Base-by-base conservation (phyloP, 2,888 invertebrate species). In the Trissolcus japonicus region DNA sequence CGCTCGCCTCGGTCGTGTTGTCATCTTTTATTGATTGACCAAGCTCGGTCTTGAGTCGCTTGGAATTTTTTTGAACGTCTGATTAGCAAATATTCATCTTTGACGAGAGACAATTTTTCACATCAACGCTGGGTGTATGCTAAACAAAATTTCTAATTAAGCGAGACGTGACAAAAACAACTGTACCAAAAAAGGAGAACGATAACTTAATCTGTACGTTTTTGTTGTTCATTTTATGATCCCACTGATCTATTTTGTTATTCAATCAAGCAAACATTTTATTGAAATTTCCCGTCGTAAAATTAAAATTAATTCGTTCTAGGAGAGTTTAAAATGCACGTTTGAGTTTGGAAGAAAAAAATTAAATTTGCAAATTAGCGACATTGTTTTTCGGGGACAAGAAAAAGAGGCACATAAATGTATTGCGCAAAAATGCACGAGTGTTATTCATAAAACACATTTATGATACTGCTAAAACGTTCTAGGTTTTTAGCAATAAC, bases 11-110 rank as follows among this genome's bases (percentile, higher is more conserved):
- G 61, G 19, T 0, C 67, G 71, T 76, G 76, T 66, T 40, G 69
- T 72, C 62, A 67, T 72, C 67, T 71, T 66, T 72, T 67, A 76
- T 72, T 62, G 76, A 67, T 72, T 67, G 65, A 53, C 51, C 56
- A 21, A 54, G 72, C 54, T 57, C 2, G 35, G 35, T 43, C 43
- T 25, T 48, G 71, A 54, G 66, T 76, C 71, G 65, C 71, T 71
- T 61, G 46, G 62, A 51, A 76, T 19, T 3, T 51, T 17, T 19
- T 51, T 65, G 63, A 48, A 71, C n/a, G 72, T 59, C 51, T 50
- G 72, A 67, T 72, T 72, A 59, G 41, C 43, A 67, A 67, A 76
- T 72, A 72, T 67, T 57, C 61, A 72, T 72, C 72, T 62, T 46
- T n/a, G 14, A 16, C 41, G 54, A 21, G 19, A 60, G 4, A 14